Evolutionary conservation across 2,888 invertebrate species (phyloP).

Genomic region (Ptychoptera albimana): DNA sequence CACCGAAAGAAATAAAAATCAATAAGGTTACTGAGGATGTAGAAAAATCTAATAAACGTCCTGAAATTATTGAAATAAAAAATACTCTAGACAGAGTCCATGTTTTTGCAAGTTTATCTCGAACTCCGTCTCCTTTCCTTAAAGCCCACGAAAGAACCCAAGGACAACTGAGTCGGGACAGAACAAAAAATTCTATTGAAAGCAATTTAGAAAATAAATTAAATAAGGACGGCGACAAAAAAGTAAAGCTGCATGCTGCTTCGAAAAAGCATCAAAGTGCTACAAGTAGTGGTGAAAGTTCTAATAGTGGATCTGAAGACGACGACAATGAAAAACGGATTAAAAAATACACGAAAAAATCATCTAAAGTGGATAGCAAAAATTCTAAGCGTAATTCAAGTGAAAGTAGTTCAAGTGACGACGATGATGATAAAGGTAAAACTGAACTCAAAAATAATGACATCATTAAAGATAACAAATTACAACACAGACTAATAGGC

Average conservation of each 20-base stretch:
- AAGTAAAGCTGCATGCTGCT: slow-evolving; percentile 25
- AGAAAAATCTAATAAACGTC: neutral
- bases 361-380: slow-evolving; percentile 25
- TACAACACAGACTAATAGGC: too few relatives aligned
- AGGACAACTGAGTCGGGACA: too few relatives aligned
- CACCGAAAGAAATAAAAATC: slow-evolving; percentile 5
- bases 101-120: slow-evolving; percentile 54
- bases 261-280: slow-evolving; percentile 9
- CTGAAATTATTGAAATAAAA: neutral
- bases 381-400: slow-evolving; percentile 33
- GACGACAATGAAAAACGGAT: slow-evolving; percentile 30
- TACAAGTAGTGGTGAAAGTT: slow-evolving; percentile 30
- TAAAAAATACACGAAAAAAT: slow-evolving; percentile 30
- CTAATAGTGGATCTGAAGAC: slow-evolving; percentile 35
- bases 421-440: slow-evolving; percentile 25
- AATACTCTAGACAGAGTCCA: neutral
- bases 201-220: slow-evolving; percentile 25
- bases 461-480: too few relatives aligned
- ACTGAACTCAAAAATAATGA: neutral
- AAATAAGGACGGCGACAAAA: slow-evolving; percentile 18
- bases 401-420: slow-evolving; percentile 34
- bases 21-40: neutral
- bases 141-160: slow-evolving; percentile 32
- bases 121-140: slow-evolving; percentile 73
- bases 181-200: slow-evolving; percentile 18